Evolutionary conservation across 2,113 vertebrate species (phyloP).

Genomic region (Oxyura jamaicensis): DNA sequence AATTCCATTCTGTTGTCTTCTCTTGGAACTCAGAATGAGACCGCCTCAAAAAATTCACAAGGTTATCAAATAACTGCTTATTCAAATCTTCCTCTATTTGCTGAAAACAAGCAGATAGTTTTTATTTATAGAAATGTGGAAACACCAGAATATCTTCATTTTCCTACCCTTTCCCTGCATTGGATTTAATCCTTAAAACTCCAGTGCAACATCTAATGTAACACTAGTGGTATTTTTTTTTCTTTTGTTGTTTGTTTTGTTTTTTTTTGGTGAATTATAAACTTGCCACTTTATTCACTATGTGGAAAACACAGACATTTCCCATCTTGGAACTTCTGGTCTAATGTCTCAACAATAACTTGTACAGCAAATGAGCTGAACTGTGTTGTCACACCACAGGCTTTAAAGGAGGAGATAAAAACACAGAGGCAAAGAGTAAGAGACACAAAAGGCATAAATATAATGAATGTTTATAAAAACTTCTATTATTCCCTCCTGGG

Average conservation of each 20-base stretch:
- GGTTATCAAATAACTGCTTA: slow-evolving; percentile 86
- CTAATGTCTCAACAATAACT: background rate
- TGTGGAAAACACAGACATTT: background rate
- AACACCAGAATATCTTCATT: background rate
- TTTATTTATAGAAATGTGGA: background rate
- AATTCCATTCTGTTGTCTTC: slow-evolving; percentile 81
- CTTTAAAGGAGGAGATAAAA: background rate
- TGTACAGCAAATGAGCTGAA: background rate
- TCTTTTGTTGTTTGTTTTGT: too few species aligned
- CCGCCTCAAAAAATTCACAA: slow-evolving; percentile 85
- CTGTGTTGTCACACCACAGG: background rate
- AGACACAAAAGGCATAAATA: background rate
- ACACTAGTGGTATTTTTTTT: background rate
- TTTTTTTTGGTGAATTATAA: background rate
- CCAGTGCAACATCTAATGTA: background rate
- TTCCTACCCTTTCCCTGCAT: background rate
- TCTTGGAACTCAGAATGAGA: slow-evolving; percentile 77
- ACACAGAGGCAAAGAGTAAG: background rate
- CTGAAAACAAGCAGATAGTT: slow-evolving; percentile 69
- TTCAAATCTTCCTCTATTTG: slow-evolving; percentile 90
- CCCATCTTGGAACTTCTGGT: background rate
- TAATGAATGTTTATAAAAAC: background rate
- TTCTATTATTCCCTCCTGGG: background rate
- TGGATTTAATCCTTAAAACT: slow-evolving; percentile 8
- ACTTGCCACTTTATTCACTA: background rate